A percentile compares a stretch with the other conserved stretches of the same genome.
Conservation (phyloP, 2,113 vertebrate species). For the Pseudopodoces humilis region DNA sequence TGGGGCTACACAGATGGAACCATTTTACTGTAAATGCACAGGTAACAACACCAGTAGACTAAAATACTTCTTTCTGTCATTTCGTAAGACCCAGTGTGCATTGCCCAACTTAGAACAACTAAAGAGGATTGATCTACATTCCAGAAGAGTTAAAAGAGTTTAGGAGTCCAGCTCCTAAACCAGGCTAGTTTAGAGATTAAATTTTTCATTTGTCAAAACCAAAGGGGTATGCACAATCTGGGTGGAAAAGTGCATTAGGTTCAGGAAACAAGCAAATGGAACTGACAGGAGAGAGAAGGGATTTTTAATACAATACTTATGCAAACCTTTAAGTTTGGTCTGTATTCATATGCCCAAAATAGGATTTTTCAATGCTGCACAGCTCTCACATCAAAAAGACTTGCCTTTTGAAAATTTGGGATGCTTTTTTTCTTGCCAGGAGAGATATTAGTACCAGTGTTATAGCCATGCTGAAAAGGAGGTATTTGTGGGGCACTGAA, state of each 20-base stretch:
- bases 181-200: not conserved
- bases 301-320: not conserved
- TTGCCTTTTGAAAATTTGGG: not conserved
- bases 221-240: not conserved
- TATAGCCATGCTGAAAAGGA: not conserved
- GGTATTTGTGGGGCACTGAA: not conserved
- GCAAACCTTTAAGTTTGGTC: not conserved
- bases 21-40: not conserved
- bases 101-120: not conserved
- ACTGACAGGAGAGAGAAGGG: not conserved
- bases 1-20: not conserved
- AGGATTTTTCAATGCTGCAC: not conserved
- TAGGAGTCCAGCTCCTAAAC: not conserved
- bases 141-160: not conserved
- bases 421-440: not conserved
- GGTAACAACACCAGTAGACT: not conserved
- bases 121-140: not conserved
- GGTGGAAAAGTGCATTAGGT: accelerated
- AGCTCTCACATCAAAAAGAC: not conserved
- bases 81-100: not conserved
- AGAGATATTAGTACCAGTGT: not conserved
- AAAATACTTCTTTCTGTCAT: not conserved
- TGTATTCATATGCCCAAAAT: not conserved
- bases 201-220: not conserved
- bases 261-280: not conserved